Conservation (phyloP, 2,797 vertebrate genomes). For the Xenopus petersii region DNA sequence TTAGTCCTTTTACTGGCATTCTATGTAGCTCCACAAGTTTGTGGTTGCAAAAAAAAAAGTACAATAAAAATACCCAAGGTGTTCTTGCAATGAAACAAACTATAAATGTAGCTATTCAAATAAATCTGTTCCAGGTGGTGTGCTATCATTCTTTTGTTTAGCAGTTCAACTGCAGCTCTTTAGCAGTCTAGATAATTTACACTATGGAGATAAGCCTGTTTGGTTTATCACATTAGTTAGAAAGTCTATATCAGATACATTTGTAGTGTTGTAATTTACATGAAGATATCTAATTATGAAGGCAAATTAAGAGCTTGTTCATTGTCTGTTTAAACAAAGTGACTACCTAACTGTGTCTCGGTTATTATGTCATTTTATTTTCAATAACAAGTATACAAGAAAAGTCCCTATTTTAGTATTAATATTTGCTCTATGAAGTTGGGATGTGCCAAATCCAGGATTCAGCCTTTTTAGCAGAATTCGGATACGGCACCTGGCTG, state of each 20-base stretch:
- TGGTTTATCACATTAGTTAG: neutral
- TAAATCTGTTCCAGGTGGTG: conserved; percentile 2
- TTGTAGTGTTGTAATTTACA: neutral
- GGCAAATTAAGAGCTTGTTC: too few relatives aligned
- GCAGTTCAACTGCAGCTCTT: neutral
- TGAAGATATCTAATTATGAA: too few relatives aligned
- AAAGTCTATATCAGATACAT: neutral
- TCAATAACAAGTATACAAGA: too few relatives aligned
- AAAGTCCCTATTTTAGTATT: too few relatives aligned
- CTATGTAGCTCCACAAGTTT: conserved; percentile 11
- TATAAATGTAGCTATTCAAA: neutral
- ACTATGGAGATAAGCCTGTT: neutral
- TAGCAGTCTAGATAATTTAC: neutral
- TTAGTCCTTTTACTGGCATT: conserved; percentile 31
- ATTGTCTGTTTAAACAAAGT: too few relatives aligned
- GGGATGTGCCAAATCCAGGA: too few relatives aligned
- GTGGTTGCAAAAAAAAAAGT: conserved; percentile 1
- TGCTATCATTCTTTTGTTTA: neutral
- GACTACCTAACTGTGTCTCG: too few relatives aligned
- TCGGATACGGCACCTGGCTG: too few relatives aligned
- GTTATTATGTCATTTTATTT: too few relatives aligned
- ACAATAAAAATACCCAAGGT: neutral
- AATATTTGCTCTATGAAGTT: too few relatives aligned
- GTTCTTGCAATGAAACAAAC: neutral
- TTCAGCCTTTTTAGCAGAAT: too few relatives aligned